Conservation (phyloP, 2,888 invertebrate genomes). For the Trimorus sp. region DNA sequence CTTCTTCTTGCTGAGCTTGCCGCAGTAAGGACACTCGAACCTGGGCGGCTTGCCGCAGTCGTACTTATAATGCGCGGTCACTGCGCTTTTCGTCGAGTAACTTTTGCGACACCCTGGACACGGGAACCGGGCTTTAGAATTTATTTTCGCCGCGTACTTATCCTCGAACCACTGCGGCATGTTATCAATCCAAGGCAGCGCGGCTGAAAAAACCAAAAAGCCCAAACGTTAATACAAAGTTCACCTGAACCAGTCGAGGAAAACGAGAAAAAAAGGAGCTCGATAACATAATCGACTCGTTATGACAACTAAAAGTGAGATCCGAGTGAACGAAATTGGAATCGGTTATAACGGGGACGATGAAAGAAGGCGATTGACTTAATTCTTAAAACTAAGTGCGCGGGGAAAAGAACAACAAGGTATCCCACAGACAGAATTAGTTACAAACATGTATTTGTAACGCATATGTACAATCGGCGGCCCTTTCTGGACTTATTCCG, state of each 20-base stretch:
- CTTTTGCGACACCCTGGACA: slow-evolving; percentile 77
- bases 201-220: slow-evolving; percentile 44
- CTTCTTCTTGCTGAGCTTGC: slow-evolving; percentile 77
- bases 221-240: slow-evolving; percentile 36
- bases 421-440: slow-evolving; percentile 7
- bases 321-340: too few species aligned
- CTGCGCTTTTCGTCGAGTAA: slow-evolving; percentile 74
- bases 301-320: too few species aligned
- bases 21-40: slow-evolving; percentile 79
- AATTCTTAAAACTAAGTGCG: slow-evolving; percentile 27
- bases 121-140: slow-evolving; percentile 69
- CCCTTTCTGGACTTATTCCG: background rate
- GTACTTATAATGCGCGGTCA: slow-evolving; percentile 77
- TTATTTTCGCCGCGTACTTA: slow-evolving; percentile 59
- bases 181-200: slow-evolving; percentile 33
- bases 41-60: slow-evolving; percentile 79
- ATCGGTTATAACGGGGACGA: background rate
- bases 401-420: slow-evolving; percentile 22
- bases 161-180: slow-evolving; percentile 71
- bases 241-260: background rate
- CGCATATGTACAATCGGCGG: slow-evolving; percentile 36
- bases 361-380: background rate
- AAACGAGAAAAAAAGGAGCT: too few species aligned
- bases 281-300: too few species aligned
- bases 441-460: slow-evolving; percentile 58